phyloP scores from a whole-genome alignment of 2,797 vertebrate genomes.

The Parauchenoglanis punctatus region DNA sequence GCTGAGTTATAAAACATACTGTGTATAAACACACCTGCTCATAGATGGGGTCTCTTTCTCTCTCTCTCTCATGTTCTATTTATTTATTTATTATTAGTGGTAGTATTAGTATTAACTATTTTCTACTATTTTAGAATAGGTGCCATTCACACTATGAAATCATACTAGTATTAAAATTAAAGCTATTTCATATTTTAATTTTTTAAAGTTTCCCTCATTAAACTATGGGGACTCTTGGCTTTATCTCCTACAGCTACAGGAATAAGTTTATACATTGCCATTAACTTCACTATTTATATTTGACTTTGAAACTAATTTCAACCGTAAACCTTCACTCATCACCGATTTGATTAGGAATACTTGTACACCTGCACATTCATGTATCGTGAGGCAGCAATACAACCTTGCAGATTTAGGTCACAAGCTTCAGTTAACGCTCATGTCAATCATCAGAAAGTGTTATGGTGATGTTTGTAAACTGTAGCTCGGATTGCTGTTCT shows the following conservation, averaged over 20 bases:
- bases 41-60: neutral
- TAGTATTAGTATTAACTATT: no score
- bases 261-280: neutral
- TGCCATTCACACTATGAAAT: neutral
- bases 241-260: neutral
- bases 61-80: no score
- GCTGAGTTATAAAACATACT: conserved; percentile 30
- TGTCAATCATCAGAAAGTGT: neutral
- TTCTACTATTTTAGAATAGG: neutral
- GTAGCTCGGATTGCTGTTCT: neutral
- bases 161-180: neutral
- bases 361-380: neutral
- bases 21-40: conserved; percentile 12
- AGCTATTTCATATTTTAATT: neutral
- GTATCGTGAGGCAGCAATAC: neutral
- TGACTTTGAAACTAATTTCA: neutral
- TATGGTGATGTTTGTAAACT: no score
- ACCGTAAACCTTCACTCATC: neutral
- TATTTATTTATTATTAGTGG: neutral
- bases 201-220: neutral
- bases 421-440: neutral
- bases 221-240: neutral
- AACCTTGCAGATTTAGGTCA: neutral
- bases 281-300: neutral
- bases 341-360: neutral